These are phyloP conservation scores for Sebastiscus albofasciatus DNA, from an alignment of 2,797 vertebrate genomes.

Conservation along the genomic window DNA sequence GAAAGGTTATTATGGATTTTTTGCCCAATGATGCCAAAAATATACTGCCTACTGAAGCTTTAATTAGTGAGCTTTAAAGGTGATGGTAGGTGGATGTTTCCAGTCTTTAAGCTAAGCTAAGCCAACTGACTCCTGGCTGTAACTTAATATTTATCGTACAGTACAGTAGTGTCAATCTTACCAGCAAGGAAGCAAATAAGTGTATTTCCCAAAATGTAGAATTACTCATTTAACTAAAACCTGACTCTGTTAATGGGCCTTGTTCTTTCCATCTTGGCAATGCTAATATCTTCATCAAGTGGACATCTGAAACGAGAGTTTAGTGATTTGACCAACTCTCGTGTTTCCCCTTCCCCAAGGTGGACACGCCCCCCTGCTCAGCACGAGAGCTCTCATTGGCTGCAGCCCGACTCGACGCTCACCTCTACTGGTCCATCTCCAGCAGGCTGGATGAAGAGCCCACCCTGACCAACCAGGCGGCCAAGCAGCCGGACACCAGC, in stretches of 20 bases:
- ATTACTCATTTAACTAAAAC: background rate
- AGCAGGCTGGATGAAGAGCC: slow-evolving; percentile 90
- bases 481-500: slow-evolving; percentile 66
- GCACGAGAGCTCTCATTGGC: slow-evolving; percentile 90
- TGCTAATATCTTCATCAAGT: background rate
- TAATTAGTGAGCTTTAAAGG: no score
- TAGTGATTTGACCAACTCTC: background rate
- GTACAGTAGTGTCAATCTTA: no score
- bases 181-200: no score
- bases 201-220: no score
- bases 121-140: no score
- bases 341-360: slow-evolving; percentile 61
- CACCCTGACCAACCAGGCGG: slow-evolving; percentile 70
- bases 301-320: background rate
- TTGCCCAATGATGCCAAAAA: no score
- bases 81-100: no score
- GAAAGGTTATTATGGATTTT: no score
- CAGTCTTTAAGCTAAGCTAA: no score
- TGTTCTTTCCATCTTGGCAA: background rate
- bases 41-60: no score
- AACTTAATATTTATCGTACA: no score
- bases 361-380: slow-evolving; percentile 91
- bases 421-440: slow-evolving; percentile 95
- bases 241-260: background rate
- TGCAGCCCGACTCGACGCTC: slow-evolving; percentile 88